A percentile compares a stretch with the other conserved stretches of the same genome.
Conservation (phyloP, 2,888 invertebrate species). For the Entomobrya proxima region DNA sequence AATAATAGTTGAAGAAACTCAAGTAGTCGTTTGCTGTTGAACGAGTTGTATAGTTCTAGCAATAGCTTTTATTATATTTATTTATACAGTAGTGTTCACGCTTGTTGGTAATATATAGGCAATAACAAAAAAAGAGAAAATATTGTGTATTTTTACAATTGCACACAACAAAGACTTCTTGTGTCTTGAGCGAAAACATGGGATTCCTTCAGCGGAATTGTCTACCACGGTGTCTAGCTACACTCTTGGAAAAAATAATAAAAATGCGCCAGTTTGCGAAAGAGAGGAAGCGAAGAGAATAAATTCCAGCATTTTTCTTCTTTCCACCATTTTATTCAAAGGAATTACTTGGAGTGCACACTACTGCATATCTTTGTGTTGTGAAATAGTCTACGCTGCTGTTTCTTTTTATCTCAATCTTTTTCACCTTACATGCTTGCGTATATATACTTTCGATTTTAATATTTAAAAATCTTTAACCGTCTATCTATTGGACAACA, state of each 20-base stretch:
- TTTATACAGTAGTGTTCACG: background rate
- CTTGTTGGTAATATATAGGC: slow-evolving; percentile 18
- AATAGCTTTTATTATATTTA: slow-evolving; percentile 5
- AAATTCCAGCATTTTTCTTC: slow-evolving; percentile 18
- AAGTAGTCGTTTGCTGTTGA: slow-evolving; percentile 14
- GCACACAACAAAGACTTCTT: slow-evolving; percentile 23
- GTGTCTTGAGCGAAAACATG: background rate
- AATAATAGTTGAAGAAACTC: slow-evolving; percentile 29
- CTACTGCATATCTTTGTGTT: background rate
- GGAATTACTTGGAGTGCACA: slow-evolving; percentile 7
- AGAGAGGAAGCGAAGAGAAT: slow-evolving; percentile 1
- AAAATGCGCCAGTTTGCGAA: slow-evolving; percentile 29
- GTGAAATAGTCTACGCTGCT: background rate
- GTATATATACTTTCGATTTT: background rate
- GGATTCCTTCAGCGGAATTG: background rate
- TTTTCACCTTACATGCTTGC: background rate
- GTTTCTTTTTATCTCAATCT: background rate
- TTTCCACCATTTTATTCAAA: slow-evolving; percentile 1
- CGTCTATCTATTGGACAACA: too few species aligned
- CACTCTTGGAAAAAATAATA: slow-evolving; percentile 2
- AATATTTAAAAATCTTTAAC: too few species aligned
- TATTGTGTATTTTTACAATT: slow-evolving; percentile 39
- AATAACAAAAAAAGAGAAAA: background rate
- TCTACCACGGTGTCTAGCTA: background rate
- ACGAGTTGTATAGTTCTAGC: background rate